Evolutionary conservation across 2,888 invertebrate species (phyloP), one percentile per base, ranked within the genome.

Genomic region (Trimorus sp.): DNA sequence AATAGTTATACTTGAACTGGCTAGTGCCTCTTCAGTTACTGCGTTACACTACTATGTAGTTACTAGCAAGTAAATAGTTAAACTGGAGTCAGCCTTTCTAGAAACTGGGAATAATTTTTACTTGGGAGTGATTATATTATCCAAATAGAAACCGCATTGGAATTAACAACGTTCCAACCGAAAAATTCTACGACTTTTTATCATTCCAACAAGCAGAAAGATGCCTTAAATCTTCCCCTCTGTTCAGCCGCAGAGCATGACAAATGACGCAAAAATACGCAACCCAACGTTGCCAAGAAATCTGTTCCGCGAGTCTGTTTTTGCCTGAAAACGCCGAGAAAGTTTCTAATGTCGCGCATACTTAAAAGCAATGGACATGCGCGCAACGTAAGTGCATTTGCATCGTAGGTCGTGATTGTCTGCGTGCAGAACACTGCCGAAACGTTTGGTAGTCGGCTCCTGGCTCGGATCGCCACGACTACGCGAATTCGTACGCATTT

Each of bases 321-420:
- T 63, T 69, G 49, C 62, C 40, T 14, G 62, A 56, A 70, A 69
- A 80, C 75, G 65, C 40, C 16, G 62, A 56, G 63, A 69, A 80
- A 80, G 65, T 75, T 80, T 80, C 80, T 80, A 74, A 76, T 76
- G 70, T 78, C 49, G 75, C 81, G 81, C 81, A 83, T 79, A 83
- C 84, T 84, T 84, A 81, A 76, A 84, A 71, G 80, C 66, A 79
- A 82, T 82, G 83, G 84, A 78, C 84, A 84, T 85, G 84, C 84
- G 84, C 82, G 75, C 51, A 79, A 83, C 70, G 77, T 83, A 81
- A 83, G 71, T 82, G 79, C 78, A 87, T 87, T 87, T 86, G 86
- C 87, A 87, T 86, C 85, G 83, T 77, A 85, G 85, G 84, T 86
- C 85, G 84, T 82, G 84, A 84, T 85, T 82, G 84, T 84, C 85